A percentile compares a stretch with the other conserved stretches of the same genome.
Conservation (phyloP, 2,888 invertebrate species). For the Plutella xylostella region DNA sequence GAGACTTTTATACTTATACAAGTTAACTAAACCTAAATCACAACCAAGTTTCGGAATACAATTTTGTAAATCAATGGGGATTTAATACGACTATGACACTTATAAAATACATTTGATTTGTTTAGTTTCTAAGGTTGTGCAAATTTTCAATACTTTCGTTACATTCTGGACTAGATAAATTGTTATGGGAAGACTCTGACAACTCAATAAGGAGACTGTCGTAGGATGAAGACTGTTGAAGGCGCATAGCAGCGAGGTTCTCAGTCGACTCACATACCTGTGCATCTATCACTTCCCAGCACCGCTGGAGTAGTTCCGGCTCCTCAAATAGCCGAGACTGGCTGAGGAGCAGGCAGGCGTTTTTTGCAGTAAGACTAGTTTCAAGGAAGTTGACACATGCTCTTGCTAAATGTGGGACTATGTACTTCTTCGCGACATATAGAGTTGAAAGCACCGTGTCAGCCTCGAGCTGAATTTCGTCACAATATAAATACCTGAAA, state of each 20-base stretch:
- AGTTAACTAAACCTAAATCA: slow-evolving; percentile 48
- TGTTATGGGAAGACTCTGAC: slow-evolving; percentile 52
- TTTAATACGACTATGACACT: slow-evolving; percentile 19
- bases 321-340: slow-evolving; percentile 97
- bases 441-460: slow-evolving; percentile 95
- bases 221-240: slow-evolving; percentile 54
- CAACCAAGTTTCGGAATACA: slow-evolving; percentile 42
- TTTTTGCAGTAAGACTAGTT: slow-evolving; percentile 95
- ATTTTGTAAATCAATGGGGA: slow-evolving; percentile 1
- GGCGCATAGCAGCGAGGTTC: slow-evolving; percentile 53
- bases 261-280: slow-evolving; percentile 78
- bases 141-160: slow-evolving; percentile 43
- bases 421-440: slow-evolving; percentile 97
- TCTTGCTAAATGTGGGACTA: slow-evolving; percentile 92
- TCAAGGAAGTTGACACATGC: slow-evolving; percentile 96
- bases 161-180: slow-evolving; percentile 50
- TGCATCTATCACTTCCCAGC: slow-evolving; percentile 98
- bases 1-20: not conserved
- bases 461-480: slow-evolving; percentile 95
- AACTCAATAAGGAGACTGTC: slow-evolving; percentile 54
- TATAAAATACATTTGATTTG: slow-evolving; percentile 28
- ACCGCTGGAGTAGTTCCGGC: slow-evolving; percentile 95
- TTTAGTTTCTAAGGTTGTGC: slow-evolving; percentile 33
- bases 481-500: slow-evolving; percentile 94
- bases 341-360: slow-evolving; percentile 94